Percentiles rank a stretch among this genome's conserved stretches.
These are phyloP conservation scores for Amaurobius ferox DNA, from an alignment of 2,888 invertebrate species.

Conservation along the genomic window DNA sequence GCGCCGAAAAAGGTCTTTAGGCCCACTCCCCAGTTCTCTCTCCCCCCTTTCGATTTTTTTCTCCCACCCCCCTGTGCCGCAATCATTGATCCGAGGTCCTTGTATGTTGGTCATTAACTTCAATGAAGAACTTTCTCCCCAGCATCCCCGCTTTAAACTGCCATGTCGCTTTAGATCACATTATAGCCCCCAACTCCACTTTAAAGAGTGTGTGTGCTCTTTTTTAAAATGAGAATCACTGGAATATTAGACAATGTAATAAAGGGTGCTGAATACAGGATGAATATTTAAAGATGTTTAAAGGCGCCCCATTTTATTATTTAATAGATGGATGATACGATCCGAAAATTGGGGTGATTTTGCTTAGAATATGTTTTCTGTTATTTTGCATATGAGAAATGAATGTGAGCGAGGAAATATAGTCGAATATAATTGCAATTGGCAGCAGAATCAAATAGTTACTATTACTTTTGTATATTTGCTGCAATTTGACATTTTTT, in stretches of 20 bases:
- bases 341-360: neutral
- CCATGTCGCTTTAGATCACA: constrained; percentile 41
- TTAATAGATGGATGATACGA: neutral
- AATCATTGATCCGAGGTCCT: constrained; percentile 65
- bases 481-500: no score
- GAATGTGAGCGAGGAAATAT: no score
- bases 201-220: neutral
- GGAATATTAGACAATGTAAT: constrained; percentile 58
- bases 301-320: neutral
- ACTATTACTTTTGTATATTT: no score
- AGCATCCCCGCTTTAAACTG: neutral
- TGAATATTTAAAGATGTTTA: constrained; percentile 58
- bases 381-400: no score
- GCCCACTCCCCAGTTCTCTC: constrained; percentile 2
- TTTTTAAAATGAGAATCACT: neutral
- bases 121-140: constrained; percentile 36
- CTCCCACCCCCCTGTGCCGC: constrained; percentile 24
- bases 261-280: constrained; percentile 44
- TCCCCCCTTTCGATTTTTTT: constrained; percentile 37
- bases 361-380: no score
- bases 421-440: no score
- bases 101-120: constrained; percentile 67
- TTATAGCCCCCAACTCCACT: constrained; percentile 29
- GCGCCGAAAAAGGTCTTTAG: constrained; percentile 69
- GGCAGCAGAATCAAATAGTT: no score